These are phyloP conservation scores for Heliconius hermathena DNA, from an alignment of 1,140 invertebrate genomes.

Conservation along the genomic window DNA sequence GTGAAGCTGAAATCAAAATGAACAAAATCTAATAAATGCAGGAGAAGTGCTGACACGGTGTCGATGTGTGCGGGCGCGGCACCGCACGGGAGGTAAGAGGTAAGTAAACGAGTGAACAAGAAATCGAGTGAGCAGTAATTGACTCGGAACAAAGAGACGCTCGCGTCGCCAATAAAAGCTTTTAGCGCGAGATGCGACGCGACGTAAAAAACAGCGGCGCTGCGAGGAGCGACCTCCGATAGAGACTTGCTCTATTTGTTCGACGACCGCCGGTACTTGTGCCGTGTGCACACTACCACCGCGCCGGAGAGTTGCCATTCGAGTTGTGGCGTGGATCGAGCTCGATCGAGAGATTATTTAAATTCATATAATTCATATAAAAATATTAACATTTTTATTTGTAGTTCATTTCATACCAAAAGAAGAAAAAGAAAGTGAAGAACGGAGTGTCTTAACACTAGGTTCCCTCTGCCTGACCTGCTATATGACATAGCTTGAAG, in stretches of 20 bases:
- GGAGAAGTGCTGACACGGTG: neutral
- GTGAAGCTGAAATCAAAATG: too few species aligned
- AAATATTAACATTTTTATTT: too few species aligned
- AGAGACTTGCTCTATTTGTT: conserved; percentile 18
- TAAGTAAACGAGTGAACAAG: conserved; percentile 19
- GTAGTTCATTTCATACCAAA: too few species aligned
- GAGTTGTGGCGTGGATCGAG: too few species aligned
- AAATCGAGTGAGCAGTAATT: conserved; percentile 34
- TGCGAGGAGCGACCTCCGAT: neutral
- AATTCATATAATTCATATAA: too few species aligned
- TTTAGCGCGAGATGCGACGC: conserved; percentile 27
- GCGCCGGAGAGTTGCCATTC: too few species aligned
- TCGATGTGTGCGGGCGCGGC: neutral
- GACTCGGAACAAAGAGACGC: conserved; percentile 33
- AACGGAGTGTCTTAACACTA: too few species aligned
- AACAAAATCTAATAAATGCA: neutral
- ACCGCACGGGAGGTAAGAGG: neutral
- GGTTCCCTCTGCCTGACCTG: too few species aligned
- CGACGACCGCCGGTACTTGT: neutral
- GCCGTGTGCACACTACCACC: too few species aligned
- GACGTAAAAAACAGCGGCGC: conserved; percentile 23
- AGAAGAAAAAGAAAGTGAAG: too few species aligned
- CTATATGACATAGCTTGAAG: too few species aligned
- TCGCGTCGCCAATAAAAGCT: conserved; percentile 29
- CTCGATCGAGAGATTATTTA: too few species aligned